Evolutionary conservation across 2,888 invertebrate species (phyloP).

Genomic region (Schizotus pectinicornis): DNA sequence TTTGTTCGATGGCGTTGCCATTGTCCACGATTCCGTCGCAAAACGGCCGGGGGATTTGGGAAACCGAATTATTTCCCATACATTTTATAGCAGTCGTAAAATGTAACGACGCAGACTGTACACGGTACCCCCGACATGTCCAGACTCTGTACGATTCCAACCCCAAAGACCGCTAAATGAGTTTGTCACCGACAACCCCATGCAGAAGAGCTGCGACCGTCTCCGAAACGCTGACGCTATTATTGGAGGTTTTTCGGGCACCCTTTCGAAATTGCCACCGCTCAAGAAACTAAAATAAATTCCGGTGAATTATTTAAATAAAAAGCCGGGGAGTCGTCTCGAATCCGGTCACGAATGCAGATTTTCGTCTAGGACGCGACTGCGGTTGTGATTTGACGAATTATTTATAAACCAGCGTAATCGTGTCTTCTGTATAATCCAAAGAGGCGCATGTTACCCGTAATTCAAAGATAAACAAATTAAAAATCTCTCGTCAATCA

Average conservation of each 20-base stretch:
- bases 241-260: too few relatives aligned
- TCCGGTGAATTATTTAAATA: too few relatives aligned
- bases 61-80: slow-evolving; percentile 44
- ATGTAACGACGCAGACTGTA: slow-evolving; percentile 42
- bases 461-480: slow-evolving; percentile 34
- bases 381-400: slow-evolving; percentile 23
- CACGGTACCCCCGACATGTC: slow-evolving; percentile 37
- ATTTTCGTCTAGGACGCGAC: slow-evolving; percentile 17
- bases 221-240: too few relatives aligned
- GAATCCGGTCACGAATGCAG: slow-evolving; percentile 1
- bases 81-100: slow-evolving; percentile 48
- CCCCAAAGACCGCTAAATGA: slow-evolving; percentile 16
- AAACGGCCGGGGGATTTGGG: slow-evolving; percentile 34
- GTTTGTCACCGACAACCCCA: slow-evolving; percentile 14
- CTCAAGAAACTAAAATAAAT: too few relatives aligned
- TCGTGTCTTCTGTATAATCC: slow-evolving; percentile 27
- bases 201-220: slow-evolving; percentile 8
- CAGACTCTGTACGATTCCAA: slow-evolving; percentile 30
- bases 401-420: slow-evolving; percentile 26
- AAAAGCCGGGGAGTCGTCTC: too few relatives aligned
- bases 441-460: slow-evolving; percentile 29
- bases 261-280: too few relatives aligned
- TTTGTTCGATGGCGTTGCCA: slow-evolving; percentile 37
- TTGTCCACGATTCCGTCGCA: slow-evolving; percentile 40
- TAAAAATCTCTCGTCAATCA: slow-evolving; percentile 37